These are phyloP conservation scores for Ornithoptera alexandrae DNA, from an alignment of 2,888 invertebrate genomes.

Conservation along the genomic window DNA sequence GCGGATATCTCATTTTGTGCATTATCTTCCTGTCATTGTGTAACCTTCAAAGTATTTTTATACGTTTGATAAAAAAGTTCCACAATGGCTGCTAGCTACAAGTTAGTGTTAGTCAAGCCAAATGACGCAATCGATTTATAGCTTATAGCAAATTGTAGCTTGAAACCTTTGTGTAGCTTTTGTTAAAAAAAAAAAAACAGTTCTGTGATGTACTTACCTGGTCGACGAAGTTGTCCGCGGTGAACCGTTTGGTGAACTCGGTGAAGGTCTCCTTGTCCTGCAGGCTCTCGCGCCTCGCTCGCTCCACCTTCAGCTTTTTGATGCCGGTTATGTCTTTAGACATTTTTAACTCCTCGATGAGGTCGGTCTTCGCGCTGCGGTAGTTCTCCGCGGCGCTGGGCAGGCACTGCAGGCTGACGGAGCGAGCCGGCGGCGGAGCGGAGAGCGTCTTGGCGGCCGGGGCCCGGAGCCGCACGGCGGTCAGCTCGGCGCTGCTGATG, in stretches of 20 bases:
- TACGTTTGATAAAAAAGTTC: slow-evolving; percentile 8
- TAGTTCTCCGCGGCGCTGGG: slow-evolving; percentile 84
- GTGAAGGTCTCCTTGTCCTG: slow-evolving; percentile 91
- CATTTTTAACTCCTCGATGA: slow-evolving; percentile 95
- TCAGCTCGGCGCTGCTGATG: slow-evolving; percentile 92
- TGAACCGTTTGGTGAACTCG: slow-evolving; percentile 91
- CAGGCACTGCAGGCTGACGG: slow-evolving; percentile 87
- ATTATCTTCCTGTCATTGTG: slow-evolving; percentile 1
- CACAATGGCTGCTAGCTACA: not conserved
- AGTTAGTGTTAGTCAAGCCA: no score
- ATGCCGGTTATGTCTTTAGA: slow-evolving; percentile 96
- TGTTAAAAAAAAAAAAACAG: no score
- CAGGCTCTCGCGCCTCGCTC: slow-evolving; percentile 90
- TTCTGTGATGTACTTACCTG: slow-evolving; percentile 82
- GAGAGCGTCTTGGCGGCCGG: slow-evolving; percentile 90
- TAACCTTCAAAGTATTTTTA: slow-evolving; percentile 20
- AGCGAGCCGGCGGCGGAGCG: slow-evolving; percentile 84
- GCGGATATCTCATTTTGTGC: not conserved
- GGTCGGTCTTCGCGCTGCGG: slow-evolving; percentile 88
- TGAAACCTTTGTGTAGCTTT: no score
- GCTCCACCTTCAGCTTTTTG: slow-evolving; percentile 94
- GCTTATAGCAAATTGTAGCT: no score
- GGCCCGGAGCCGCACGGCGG: slow-evolving; percentile 89
- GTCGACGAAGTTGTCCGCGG: slow-evolving; percentile 92
- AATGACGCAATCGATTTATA: no score